phyloP scores from a whole-genome alignment of 1,140 invertebrate genomes.

The Zaprionus camerounensis region DNA sequence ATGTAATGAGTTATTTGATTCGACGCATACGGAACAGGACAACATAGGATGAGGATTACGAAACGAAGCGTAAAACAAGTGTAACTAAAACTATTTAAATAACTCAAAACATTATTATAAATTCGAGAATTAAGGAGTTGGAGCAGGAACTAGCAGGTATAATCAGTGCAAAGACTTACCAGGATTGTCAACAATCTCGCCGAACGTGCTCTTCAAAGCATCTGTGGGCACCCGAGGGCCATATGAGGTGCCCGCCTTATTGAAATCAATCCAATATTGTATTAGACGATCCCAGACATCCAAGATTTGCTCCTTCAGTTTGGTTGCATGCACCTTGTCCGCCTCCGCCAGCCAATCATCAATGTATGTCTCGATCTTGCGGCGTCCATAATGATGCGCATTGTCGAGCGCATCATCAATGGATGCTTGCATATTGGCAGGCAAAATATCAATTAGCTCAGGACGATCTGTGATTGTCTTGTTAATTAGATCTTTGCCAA shows the following conservation, averaged over 20 bases:
- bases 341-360: slow-evolving; percentile 90
- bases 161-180: slow-evolving; percentile 53
- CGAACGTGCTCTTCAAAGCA: slow-evolving; percentile 88
- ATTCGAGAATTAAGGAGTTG: slow-evolving; percentile 45
- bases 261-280: slow-evolving; percentile 93
- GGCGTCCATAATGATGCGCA: slow-evolving; percentile 93
- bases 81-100: slow-evolving; percentile 4
- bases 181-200: slow-evolving; percentile 83
- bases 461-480: slow-evolving; percentile 94
- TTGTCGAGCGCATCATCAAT: slow-evolving; percentile 95
- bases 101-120: slow-evolving; percentile 45
- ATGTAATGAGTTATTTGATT: slow-evolving; percentile 78
- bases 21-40: slow-evolving; percentile 54
- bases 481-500: slow-evolving; percentile 95
- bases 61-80: slow-evolving; percentile 10
- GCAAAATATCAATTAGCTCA: slow-evolving; percentile 90
- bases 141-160: slow-evolving; percentile 7
- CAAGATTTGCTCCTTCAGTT: slow-evolving; percentile 95
- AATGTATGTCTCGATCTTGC: slow-evolving; percentile 81
- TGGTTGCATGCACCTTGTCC: slow-evolving; percentile 91
- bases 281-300: slow-evolving; percentile 97
- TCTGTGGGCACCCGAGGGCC: slow-evolving; percentile 89
- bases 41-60: slow-evolving; percentile 49
- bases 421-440: slow-evolving; percentile 89
- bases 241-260: slow-evolving; percentile 84